Evolutionary conservation across 2,113 vertebrate genomes (phyloP).

Genomic region (Rhinopomastus cyanomelas): DNA sequence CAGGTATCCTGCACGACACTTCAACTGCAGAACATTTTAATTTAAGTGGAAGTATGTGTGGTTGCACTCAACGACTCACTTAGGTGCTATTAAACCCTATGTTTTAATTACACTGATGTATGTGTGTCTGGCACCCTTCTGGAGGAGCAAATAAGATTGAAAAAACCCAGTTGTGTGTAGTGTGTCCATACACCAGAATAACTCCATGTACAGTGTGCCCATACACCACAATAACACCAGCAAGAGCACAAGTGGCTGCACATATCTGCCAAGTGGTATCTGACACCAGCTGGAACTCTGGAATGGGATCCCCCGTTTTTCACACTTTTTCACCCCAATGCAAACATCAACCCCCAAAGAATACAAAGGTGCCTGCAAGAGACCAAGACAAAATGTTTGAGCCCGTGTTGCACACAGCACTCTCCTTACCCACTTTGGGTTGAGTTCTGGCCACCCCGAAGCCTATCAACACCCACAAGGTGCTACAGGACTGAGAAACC

Average conservation of each 20-base stretch:
- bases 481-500: not conserved
- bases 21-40: not conserved
- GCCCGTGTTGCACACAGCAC: accelerated
- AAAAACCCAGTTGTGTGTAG: not conserved
- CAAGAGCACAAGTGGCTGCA: not conserved
- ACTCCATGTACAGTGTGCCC: not conserved
- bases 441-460: not conserved
- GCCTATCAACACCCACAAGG: accelerated
- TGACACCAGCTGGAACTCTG: not conserved
- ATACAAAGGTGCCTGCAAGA: not conserved
- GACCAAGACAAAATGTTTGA: accelerated
- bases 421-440: accelerated
- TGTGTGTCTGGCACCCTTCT: accelerated
- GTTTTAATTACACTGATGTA: not conserved
- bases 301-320: not conserved
- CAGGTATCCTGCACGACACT: not conserved
- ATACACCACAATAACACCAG: too few relatives aligned
- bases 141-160: not conserved
- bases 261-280: not conserved
- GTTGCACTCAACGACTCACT: not conserved
- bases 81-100: not conserved
- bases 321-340: accelerated
- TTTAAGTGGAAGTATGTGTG: not conserved
- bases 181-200: not conserved
- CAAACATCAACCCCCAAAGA: not conserved